These are phyloP conservation scores for Eristalis pertinax DNA, from an alignment of 2,888 invertebrate genomes.

Conservation along the genomic window DNA sequence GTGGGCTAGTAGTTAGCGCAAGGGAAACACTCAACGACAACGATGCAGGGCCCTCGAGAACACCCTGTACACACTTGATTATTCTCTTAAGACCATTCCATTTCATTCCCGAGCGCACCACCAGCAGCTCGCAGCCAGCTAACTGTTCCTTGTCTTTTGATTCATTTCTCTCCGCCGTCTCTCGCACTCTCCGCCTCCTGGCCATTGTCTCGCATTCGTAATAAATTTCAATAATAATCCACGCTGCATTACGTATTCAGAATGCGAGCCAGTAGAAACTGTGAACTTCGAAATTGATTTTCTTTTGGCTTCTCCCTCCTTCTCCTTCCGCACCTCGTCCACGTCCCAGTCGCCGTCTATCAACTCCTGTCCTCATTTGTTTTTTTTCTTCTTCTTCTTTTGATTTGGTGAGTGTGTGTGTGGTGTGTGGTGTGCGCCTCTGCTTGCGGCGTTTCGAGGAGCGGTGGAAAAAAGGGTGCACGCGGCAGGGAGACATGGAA, in stretches of 20 bases:
- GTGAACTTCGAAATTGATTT: constrained; percentile 47
- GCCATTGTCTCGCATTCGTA: constrained; percentile 22
- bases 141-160: constrained; percentile 34
- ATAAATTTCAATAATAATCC: constrained; percentile 58
- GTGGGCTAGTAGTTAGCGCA: too few relatives aligned
- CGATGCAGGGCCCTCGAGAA: not conserved
- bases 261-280: constrained; percentile 37
- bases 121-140: constrained; percentile 8
- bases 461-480: not conserved
- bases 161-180: not conserved
- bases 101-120: not conserved
- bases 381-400: too few relatives aligned
- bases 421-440: not conserved
- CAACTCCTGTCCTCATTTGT: not conserved
- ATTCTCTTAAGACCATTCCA: not conserved
- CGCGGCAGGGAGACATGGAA: not conserved
- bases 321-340: not conserved
- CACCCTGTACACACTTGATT: not conserved
- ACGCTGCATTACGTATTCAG: constrained; percentile 52
- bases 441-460: not conserved
- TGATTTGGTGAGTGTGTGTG: too few relatives aligned
- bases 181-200: not conserved
- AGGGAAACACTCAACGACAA: not conserved
- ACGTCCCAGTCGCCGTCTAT: not conserved
- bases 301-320: not conserved